Base-by-base conservation (phyloP, 1,140 invertebrate genomes). In the Dendrolimus punctatus region DNA sequence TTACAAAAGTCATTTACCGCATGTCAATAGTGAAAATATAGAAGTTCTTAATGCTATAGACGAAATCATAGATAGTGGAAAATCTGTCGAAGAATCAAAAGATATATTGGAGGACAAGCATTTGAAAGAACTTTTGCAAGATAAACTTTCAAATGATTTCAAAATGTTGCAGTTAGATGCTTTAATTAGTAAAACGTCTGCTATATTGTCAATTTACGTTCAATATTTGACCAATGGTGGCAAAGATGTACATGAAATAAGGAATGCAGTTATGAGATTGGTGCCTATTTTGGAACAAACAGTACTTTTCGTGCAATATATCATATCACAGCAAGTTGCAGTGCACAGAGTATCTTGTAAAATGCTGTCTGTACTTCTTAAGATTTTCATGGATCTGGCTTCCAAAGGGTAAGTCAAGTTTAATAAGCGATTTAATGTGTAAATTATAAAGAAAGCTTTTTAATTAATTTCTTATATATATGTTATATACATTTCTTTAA, bases 361-460 rank as follows among this genome's bases (percentile, higher is more conserved):
- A 87, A 91, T 98, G 73, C 84, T 94, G 6, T 95, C 94, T 5
- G 90, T 97, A 2, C 88, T 99, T 39, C 78, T 97, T 23, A 93
- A 92, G 50, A 91, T 98, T 6, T 99, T 98, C 73, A 90, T 93
- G 0, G 94, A 97, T 57, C 87, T 99, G 4, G 91, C 93, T 23
- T 88, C 90, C 39, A 98, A 98, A 89, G 93, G 85, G 85, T 87
- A 57, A 66, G 75, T 64, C 43, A 48, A 40, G 4, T 49, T 48
- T 51, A 44, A 48, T 39, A 8, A 48, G 1, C 37, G 8, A 23
- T 23, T 1, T 23, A 23, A 2, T 23, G 23, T 23, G 23, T 23
- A 23, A 23, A 23, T 23, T 23, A 3, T 23, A 23, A 23, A 23
- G 23, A 23, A 23, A 23, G 23, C 23, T 23, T 23, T 23, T 3